phyloP scores from a whole-genome alignment of 2,888 invertebrate species.

The Platycnemis pennipes region DNA sequence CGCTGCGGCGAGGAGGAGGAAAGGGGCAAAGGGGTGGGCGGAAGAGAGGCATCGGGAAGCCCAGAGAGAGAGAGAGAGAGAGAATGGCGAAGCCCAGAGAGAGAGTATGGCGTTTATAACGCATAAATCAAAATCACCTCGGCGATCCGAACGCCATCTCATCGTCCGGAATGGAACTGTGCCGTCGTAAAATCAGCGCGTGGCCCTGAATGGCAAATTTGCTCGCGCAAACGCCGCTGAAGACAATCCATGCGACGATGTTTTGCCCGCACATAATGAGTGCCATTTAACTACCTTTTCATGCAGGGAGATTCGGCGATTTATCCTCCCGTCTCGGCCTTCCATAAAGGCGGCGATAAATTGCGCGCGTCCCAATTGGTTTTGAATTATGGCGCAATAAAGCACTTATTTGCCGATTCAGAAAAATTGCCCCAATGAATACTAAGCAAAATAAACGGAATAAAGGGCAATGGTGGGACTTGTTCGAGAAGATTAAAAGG shows the following conservation, averaged over 20 bases:
- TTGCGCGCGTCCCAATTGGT: neutral
- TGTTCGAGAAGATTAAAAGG: no score
- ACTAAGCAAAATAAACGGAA: neutral
- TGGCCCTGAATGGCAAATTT: slow-evolving; percentile 53
- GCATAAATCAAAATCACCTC: slow-evolving; percentile 65
- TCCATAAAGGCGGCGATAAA: slow-evolving; percentile 13
- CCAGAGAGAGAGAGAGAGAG: neutral
- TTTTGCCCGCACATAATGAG: neutral
- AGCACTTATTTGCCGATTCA: neutral
- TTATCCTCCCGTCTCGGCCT: neutral
- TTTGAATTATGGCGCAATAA: neutral
- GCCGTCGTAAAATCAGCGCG: slow-evolving; percentile 62
- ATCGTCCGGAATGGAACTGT: slow-evolving; percentile 59
- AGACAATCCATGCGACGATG: slow-evolving; percentile 38
- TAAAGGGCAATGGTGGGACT: no score
- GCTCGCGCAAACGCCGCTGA: slow-evolving; percentile 43
- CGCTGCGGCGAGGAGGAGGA: neutral
- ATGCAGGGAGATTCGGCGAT: slow-evolving; percentile 12
- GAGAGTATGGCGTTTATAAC: slow-evolving; percentile 42
- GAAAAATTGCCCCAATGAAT: neutral
- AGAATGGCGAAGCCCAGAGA: neutral
- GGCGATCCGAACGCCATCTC: slow-evolving; percentile 63
- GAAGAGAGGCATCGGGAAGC: no score
- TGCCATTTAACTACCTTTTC: neutral
- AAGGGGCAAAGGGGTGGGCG: no score